Conservation (phyloP, 2,888 invertebrate genomes). For the Epinotia brunnichana region DNA sequence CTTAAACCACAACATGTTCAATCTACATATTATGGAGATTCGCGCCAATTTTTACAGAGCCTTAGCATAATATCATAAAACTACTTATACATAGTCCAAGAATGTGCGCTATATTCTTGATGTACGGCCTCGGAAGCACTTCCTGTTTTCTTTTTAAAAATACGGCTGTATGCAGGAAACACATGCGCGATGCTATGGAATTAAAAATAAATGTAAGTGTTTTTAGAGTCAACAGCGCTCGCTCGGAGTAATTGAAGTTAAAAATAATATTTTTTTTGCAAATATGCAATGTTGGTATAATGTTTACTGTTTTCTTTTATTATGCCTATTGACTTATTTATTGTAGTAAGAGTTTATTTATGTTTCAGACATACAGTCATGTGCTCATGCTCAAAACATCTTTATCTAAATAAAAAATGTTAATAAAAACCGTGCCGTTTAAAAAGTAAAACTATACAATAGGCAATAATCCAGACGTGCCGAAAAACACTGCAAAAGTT, state of each 20-base stretch:
- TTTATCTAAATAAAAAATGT: slow-evolving; percentile 11
- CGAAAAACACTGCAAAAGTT: slow-evolving; percentile 35
- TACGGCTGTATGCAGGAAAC: slow-evolving; percentile 38
- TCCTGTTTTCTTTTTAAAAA: slow-evolving; percentile 40
- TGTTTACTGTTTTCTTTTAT: not conserved
- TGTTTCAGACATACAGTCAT: too few relatives aligned
- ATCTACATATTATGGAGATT: slow-evolving; percentile 73
- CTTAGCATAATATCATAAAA: slow-evolving; percentile 44
- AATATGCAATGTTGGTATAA: not conserved
- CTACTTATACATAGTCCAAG: slow-evolving; percentile 34
- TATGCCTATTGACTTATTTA: not conserved
- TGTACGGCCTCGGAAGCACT: slow-evolving; percentile 37
- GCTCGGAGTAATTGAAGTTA: slow-evolving; percentile 28
- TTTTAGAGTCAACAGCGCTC: slow-evolving; percentile 28
- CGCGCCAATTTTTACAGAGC: slow-evolving; percentile 46
- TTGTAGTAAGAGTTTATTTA: not conserved
- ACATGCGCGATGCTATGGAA: slow-evolving; percentile 36
- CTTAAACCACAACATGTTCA: slow-evolving; percentile 48
- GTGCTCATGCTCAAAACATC: slow-evolving; percentile 3
- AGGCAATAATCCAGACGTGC: slow-evolving; percentile 23
- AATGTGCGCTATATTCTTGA: slow-evolving; percentile 40
- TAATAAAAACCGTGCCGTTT: slow-evolving; percentile 8
- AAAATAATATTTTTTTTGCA: slow-evolving; percentile 6
- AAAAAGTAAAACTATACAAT: slow-evolving; percentile 15
- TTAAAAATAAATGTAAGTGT: slow-evolving; percentile 35